Evolutionary conservation across 2,797 vertebrate species (phyloP), one percentile per base, ranked within the genome.

Genomic region (Coregonus suidteri): DNA sequence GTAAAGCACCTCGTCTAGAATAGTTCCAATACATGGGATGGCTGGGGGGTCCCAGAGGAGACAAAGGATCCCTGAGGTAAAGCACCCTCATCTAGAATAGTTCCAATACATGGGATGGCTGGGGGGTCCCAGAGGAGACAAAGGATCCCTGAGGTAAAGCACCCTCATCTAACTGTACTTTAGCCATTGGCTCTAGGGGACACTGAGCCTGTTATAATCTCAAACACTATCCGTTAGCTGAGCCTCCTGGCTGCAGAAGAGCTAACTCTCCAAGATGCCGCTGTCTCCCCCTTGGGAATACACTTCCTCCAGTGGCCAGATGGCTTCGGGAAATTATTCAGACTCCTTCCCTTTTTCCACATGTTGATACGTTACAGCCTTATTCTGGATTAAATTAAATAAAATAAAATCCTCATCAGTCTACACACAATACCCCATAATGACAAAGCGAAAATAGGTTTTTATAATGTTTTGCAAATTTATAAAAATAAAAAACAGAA

Each of bases 301-400:
- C 7, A 9, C 75, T 59, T 80, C 70, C 35, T 71, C 37, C 78
- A 20, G 31, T 88, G 75, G 31, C 76, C 83, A 83, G 83, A 85
- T 91, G 86, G 83, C 4, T 35, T 35, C 1, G 4, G 20, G 35
- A 35, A 35, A 35, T 1, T 35, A 35, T 35, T 35, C 35, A 35
- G 35, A 35, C 35, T 4, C 4, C 35, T 5, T 35, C 0, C 35
- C 35, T 35, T 35, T 35, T 35, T 35, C 35, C 35, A 35, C 35
- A 35, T 5, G 4, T 35, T 35, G 35, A 25, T 35, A 77, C 76
- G 83, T 83, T 3, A 16, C 53, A 54, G 53, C 53, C 9, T 4
- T 54, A 16, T 16, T 54, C 53, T 54, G 53, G 35, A 35, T 35
- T 35, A 35, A 35, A 35, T 4, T 5, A 5, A 35, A 4, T 4